Conservation (phyloP, 2,888 invertebrate species). For the Taenaris catops region DNA sequence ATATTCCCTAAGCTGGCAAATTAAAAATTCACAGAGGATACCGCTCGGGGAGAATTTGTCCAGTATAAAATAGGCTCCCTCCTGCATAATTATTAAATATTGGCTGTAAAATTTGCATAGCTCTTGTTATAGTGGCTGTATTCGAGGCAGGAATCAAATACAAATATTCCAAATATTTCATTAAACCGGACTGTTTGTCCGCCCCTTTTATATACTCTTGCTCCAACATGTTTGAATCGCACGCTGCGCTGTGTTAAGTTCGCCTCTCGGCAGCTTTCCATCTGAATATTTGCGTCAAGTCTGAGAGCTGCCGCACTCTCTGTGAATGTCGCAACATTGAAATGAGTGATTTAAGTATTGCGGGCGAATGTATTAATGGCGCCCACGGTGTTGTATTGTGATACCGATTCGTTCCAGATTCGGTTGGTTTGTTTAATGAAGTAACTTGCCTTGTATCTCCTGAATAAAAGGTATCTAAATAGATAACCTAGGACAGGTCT, state of each 20-base stretch:
- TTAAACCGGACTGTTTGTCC: constrained; percentile 48
- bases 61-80: constrained; percentile 29
- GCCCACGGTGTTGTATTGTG: too few species aligned
- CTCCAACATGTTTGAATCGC: constrained; percentile 22
- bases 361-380: too few species aligned
- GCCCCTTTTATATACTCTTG: constrained; percentile 37
- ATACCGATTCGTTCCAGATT: too few species aligned
- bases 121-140: constrained; percentile 33
- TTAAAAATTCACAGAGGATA: constrained; percentile 47
- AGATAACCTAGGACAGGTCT: too few species aligned
- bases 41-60: constrained; percentile 26
- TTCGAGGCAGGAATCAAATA: constrained; percentile 50
- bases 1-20: constrained; percentile 47
- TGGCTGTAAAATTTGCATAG: constrained; percentile 17
- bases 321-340: not conserved
- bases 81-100: constrained; percentile 2
- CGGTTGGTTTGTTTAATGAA: too few species aligned
- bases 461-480: too few species aligned
- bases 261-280: constrained; percentile 17
- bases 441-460: too few species aligned
- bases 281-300: constrained; percentile 14
- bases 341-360: too few species aligned
- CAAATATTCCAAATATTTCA: constrained; percentile 73
- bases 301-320: not conserved
- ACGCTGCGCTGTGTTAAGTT: constrained; percentile 23